Evolutionary conservation across 1,140 invertebrate genomes (phyloP).

Genomic region (Neuroterus valhalla): DNA sequence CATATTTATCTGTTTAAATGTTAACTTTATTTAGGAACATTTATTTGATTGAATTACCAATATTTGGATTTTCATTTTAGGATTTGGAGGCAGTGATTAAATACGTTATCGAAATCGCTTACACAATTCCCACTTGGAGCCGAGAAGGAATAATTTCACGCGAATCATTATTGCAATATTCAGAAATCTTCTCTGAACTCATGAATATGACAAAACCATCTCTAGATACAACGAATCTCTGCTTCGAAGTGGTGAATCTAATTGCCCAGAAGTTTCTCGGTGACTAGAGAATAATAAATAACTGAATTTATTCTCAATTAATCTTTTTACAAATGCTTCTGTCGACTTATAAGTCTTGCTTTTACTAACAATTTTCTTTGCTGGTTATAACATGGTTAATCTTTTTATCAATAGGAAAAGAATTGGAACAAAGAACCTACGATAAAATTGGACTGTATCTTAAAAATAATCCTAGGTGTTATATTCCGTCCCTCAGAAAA

Average conservation of each 20-base stretch:
- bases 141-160: conserved; percentile 29
- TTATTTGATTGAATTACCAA: conserved; percentile 49
- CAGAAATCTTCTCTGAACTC: conserved; percentile 44
- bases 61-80: conserved; percentile 43
- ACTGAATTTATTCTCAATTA: background rate
- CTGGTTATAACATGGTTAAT: too few species aligned
- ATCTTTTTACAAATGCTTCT: conserved; percentile 22
- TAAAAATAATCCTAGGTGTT: conserved; percentile 52
- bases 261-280: conserved; percentile 48
- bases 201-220: conserved; percentile 39
- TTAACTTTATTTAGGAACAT: conserved; percentile 34
- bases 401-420: conserved; percentile 42
- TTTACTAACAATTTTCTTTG: conserved; percentile 1
- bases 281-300: conserved; percentile 42
- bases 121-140: too few species aligned
- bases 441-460: conserved; percentile 61
- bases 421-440: conserved; percentile 52
- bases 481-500: conserved; percentile 37
- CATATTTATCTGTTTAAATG: conserved; percentile 23
- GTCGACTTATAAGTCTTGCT: too few species aligned
- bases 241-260: conserved; percentile 56
- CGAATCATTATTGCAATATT: conserved; percentile 41
- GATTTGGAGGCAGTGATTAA: conserved; percentile 38
- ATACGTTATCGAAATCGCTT: conserved; percentile 24
- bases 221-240: conserved; percentile 48